phyloP scores from a whole-genome alignment of 2,797 vertebrate species.

The Pangasius mekongensis region DNA sequence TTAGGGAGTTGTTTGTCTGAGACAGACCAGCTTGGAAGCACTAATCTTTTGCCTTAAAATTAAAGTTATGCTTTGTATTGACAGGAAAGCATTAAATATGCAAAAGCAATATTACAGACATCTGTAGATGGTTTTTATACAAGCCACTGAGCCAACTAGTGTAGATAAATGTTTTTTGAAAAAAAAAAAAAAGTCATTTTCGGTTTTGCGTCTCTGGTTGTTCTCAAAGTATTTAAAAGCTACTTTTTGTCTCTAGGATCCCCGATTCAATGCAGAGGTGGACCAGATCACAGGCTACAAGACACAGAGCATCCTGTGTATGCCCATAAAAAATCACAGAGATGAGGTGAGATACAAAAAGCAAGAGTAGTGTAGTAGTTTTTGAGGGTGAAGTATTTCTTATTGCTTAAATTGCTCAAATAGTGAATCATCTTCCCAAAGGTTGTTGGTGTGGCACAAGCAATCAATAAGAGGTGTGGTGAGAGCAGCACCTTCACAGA shows the following conservation, averaged over 20 bases:
- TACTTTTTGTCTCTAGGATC: constrained; percentile 76
- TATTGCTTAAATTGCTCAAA: background rate
- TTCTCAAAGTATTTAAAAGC: background rate
- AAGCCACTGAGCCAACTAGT: background rate
- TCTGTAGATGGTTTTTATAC: background rate
- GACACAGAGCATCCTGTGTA: constrained; percentile 95
- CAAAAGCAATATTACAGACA: background rate
- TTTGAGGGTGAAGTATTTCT: background rate
- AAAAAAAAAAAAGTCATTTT: background rate
- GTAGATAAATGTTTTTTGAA: background rate
- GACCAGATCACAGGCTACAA: constrained; percentile 97
- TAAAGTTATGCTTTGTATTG: constrained; percentile 10
- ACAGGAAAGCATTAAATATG: background rate
- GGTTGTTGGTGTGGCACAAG: constrained; percentile 97
- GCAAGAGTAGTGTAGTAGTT: background rate
- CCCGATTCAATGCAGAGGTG: constrained; percentile 95
- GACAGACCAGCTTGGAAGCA: background rate
- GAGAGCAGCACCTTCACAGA: constrained; percentile 88
- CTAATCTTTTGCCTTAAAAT: constrained; percentile 27
- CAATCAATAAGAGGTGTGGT: constrained; percentile 95
- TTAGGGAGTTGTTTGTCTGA: constrained; percentile 28
- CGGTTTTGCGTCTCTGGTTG: background rate
- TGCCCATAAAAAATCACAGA: constrained; percentile 97
- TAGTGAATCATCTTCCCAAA: constrained; percentile 60
- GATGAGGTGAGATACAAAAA: constrained; percentile 82